Conservation (phyloP, 2,113 vertebrate species). For the Pangasianodon gigas region DNA sequence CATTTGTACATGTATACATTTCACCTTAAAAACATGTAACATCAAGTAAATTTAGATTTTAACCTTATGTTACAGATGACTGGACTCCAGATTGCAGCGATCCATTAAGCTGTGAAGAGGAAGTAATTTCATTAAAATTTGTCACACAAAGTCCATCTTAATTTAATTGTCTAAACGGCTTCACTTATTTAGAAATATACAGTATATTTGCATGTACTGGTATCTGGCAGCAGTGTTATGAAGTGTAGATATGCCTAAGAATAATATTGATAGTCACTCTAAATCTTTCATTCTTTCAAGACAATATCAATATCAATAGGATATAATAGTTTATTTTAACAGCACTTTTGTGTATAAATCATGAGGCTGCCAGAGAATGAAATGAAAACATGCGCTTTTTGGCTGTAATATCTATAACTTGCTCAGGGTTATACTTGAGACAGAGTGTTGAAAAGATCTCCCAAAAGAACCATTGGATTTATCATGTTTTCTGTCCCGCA, state of each 20-base stretch:
- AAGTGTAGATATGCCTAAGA: not conserved
- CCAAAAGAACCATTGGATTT: slow-evolving; percentile 40
- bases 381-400: slow-evolving; percentile 23
- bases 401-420: slow-evolving; percentile 22
- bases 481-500: slow-evolving; percentile 41
- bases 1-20: not conserved
- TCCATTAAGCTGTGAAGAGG: not conserved
- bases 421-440: slow-evolving; percentile 8
- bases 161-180: not conserved
- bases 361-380: slow-evolving; percentile 1
- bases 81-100: not conserved
- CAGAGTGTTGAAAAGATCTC: slow-evolving; percentile 18
- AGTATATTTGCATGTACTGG: not conserved
- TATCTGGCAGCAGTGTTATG: not conserved
- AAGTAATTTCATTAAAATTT: not conserved
- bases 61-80: not conserved
- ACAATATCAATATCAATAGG: not conserved
- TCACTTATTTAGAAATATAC: not conserved
- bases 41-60: not conserved
- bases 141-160: not conserved
- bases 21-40: not conserved
- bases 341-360: slow-evolving; percentile 3
- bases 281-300: slow-evolving; percentile 8
- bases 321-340: slow-evolving; percentile 34
- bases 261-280: not conserved